These are phyloP conservation scores for Lycodopsis pacificus DNA, from an alignment of 2,797 vertebrate genomes.

Conservation along the genomic window DNA sequence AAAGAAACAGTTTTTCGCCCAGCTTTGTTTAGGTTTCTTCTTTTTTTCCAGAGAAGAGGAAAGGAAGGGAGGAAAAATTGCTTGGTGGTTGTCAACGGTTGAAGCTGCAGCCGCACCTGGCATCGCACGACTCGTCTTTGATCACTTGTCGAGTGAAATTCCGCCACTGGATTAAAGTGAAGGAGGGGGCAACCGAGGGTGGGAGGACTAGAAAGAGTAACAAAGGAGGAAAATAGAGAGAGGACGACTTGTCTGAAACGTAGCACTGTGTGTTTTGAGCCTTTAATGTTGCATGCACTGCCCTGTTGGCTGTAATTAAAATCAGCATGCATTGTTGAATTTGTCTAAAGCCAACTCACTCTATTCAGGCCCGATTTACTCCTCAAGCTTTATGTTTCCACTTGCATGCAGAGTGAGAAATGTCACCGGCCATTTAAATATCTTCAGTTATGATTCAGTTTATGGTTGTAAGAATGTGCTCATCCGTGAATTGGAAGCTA, in stretches of 20 bases:
- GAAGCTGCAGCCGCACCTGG: constrained; percentile 82
- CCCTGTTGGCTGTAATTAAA: constrained; percentile 74
- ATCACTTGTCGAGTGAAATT: constrained; percentile 86
- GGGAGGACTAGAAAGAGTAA: constrained; percentile 63
- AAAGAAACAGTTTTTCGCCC: constrained; percentile 66
- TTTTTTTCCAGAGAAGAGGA: constrained; percentile 49
- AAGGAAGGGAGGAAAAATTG: constrained; percentile 50
- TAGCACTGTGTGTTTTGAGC: constrained; percentile 48
- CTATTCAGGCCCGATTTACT: background rate
- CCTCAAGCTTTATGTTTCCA: constrained; percentile 23
- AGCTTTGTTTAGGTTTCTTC: constrained; percentile 72
- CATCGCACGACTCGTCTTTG: constrained; percentile 78
- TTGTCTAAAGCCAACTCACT: constrained; percentile 46
- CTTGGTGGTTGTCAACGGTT: constrained; percentile 79
- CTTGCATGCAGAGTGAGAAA: constrained; percentile 32
- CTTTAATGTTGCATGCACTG: constrained; percentile 52
- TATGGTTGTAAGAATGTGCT: background rate
- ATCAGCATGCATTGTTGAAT: constrained; percentile 72
- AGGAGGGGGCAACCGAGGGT: constrained; percentile 64
- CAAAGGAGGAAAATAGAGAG: constrained; percentile 53
- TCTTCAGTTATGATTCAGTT: background rate
- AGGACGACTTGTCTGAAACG: constrained; percentile 60
- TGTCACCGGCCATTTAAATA: constrained; percentile 34
- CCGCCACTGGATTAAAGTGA: constrained; percentile 82
- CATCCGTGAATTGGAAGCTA: background rate